phyloP scores from a whole-genome alignment of 2,888 invertebrate genomes.

The Habroteleia sp. region DNA sequence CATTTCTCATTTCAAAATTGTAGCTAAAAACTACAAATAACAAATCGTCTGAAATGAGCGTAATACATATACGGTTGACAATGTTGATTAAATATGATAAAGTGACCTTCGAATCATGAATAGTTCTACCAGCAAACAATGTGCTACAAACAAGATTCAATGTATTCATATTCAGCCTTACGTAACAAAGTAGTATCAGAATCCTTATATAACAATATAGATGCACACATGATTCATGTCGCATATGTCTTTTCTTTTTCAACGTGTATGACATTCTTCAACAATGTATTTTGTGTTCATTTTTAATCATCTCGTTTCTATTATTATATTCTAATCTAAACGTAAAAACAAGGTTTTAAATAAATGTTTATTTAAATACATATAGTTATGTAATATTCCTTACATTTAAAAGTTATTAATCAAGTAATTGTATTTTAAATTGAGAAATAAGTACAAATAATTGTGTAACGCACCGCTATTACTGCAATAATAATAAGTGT shows the following conservation, averaged over 20 bases:
- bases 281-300: constrained; percentile 24
- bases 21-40: too few species aligned
- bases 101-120: constrained; percentile 45
- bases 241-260: constrained; percentile 57
- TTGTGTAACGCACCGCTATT: background rate
- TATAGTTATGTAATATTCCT: too few species aligned
- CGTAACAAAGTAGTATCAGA: constrained; percentile 59
- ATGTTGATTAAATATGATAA: constrained; percentile 35
- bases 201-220: constrained; percentile 55
- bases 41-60: too few species aligned
- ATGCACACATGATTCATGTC: constrained; percentile 51
- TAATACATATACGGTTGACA: too few species aligned
- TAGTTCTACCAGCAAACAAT: constrained; percentile 52
- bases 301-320: too few species aligned
- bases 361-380: too few species aligned
- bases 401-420: constrained; percentile 4
- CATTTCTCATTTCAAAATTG: too few species aligned
- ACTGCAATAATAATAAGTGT: background rate
- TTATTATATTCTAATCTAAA: too few species aligned
- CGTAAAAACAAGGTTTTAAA: too few species aligned
- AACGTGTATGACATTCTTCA: constrained; percentile 42
- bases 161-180: constrained; percentile 53
- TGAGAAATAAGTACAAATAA: too few species aligned
- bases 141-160: constrained; percentile 53
- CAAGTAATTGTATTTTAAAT: background rate